These are phyloP conservation scores for Brenthis daphne DNA, from an alignment of 2,888 invertebrate genomes.

Conservation along the genomic window DNA sequence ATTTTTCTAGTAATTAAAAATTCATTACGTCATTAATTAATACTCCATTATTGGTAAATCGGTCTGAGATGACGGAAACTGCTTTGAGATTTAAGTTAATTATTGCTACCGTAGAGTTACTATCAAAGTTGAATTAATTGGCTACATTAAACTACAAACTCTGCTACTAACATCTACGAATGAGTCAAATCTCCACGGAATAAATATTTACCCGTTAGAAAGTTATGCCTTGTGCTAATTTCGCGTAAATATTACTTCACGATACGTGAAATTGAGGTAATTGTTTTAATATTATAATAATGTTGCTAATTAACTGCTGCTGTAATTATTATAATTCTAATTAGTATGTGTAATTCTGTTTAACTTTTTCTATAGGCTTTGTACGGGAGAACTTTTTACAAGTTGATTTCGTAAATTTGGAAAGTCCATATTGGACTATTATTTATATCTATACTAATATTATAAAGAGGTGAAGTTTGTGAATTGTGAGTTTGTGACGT, in stretches of 20 bases:
- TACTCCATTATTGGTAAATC: constrained; percentile 9
- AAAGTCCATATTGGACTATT: too few relatives aligned
- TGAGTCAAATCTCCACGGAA: constrained; percentile 4
- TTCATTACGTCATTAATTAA: neutral
- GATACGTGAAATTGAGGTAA: neutral
- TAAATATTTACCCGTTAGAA: constrained; percentile 17
- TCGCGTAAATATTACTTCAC: neutral
- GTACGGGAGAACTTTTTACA: too few relatives aligned
- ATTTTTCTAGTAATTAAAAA: too few relatives aligned
- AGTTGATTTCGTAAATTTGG: too few relatives aligned
- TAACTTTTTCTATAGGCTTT: too few relatives aligned
- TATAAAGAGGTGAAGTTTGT: too few relatives aligned
- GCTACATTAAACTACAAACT: constrained; percentile 9
- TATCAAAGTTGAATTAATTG: constrained; percentile 22
- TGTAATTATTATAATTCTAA: too few relatives aligned
- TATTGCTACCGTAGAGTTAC: constrained; percentile 18
- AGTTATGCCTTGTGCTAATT: constrained; percentile 5
- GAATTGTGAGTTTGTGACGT: too few relatives aligned
- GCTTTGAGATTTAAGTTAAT: constrained; percentile 23
- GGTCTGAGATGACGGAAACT: constrained; percentile 12
- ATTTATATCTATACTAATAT: too few relatives aligned
- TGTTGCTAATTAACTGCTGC: neutral
- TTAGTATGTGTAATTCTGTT: too few relatives aligned
- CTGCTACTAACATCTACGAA: constrained; percentile 1
- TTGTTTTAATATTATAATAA: neutral